Percentiles rank a stretch among this genome's conserved stretches.
These are phyloP conservation scores for Gymnocephalus cernua DNA, from an alignment of 2,113 vertebrate species.

Conservation along the genomic window DNA sequence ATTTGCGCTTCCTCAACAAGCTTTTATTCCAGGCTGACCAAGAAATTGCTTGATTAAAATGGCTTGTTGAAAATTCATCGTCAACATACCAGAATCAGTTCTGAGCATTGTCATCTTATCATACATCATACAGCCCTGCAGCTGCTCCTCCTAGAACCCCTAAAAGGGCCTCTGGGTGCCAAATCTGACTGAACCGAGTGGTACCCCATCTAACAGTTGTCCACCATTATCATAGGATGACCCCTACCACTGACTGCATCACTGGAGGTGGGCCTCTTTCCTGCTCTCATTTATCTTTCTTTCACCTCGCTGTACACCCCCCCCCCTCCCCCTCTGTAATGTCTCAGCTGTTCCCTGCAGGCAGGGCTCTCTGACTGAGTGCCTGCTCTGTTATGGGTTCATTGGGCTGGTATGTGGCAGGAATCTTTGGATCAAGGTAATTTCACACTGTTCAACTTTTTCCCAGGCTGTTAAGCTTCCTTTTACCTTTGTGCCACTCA, in stretches of 20 bases:
- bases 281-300: slow-evolving; percentile 72
- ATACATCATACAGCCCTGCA: slow-evolving; percentile 6
- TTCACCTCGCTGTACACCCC: slow-evolving; percentile 51
- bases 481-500: slow-evolving; percentile 84
- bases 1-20: not conserved
- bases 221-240: slow-evolving; percentile 63
- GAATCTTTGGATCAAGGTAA: slow-evolving; percentile 88
- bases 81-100: not conserved
- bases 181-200: slow-evolving; percentile 18
- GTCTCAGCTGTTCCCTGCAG: slow-evolving; percentile 81
- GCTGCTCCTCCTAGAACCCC: slow-evolving; percentile 24
- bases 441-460: slow-evolving; percentile 86
- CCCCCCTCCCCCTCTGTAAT: slow-evolving; percentile 68
- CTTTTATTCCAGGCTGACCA: not conserved
- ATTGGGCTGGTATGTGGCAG: slow-evolving; percentile 84
- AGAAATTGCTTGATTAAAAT: not conserved
- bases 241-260: slow-evolving; percentile 64
- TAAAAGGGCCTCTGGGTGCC: slow-evolving; percentile 5
- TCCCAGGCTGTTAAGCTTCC: slow-evolving; percentile 85
- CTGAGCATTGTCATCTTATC: slow-evolving; percentile 2
- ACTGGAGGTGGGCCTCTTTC: slow-evolving; percentile 73
- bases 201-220: slow-evolving; percentile 54
- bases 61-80: not conserved
- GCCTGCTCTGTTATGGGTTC: slow-evolving; percentile 84
- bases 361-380: slow-evolving; percentile 76